Evolutionary conservation across 1,140 invertebrate genomes (phyloP), one percentile per base, ranked within the genome.

Genomic region (Helicoverpa armigera): DNA sequence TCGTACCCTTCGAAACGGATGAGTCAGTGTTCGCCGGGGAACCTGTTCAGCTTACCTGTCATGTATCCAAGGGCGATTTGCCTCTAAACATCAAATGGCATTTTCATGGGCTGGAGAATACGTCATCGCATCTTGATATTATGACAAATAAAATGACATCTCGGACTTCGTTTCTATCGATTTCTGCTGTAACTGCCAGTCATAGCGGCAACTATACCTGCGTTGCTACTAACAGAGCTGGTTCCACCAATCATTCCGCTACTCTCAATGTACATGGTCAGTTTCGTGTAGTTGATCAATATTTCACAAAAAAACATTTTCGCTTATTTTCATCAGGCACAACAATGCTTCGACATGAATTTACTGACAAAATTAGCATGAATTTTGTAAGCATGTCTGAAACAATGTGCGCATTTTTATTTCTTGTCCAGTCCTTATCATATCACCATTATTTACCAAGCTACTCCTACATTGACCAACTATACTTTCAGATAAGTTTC

Each of bases 171-270:
- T 96, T 97, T 83, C 94, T 98, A 82, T 97, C 96, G 77, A 98
- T 98, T 86, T 96, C 97, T 87, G 96, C 96, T 80, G 97, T 97
- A n/a, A 96, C 96, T 75, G 97, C 96, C 60, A 95, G 96, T 67
- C 98, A 98, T 90, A 96, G 96, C 89, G 97, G 97, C 82, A 96
- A 96, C 83, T 98, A 98, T 89, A 98, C 97, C 81, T 98, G 98
- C 92, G 96, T 96, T 85, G 97, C 97, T 67, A 96, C 95, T 85
- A 98, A 98, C 95, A 95, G 94, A 78, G 98, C 97, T 35, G 97
- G 97, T 80, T 96, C 95, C 65, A 96, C 96, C 86, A 97, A 96
- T 89, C 96, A 97, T 92, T 96, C 97, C 85, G 96, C 97, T 83
- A 93, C 95, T 86, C 95, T 98, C 85, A 95, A 96, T 88, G 97